phyloP scores from a whole-genome alignment of 2,888 invertebrate genomes.

The Chironomus riparius region DNA sequence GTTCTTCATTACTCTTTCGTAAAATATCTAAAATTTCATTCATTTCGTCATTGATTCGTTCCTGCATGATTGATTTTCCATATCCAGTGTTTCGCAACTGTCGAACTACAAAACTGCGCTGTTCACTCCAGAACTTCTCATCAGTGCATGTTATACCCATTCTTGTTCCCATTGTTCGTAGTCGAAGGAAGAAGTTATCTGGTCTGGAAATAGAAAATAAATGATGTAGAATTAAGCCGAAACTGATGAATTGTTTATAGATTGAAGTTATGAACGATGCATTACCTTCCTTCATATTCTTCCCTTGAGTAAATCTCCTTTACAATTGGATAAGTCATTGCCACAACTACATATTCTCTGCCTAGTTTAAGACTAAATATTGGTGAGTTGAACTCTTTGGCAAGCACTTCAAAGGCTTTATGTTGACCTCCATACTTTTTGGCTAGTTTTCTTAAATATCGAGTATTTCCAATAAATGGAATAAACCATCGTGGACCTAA shows the following conservation, averaged over 20 bases:
- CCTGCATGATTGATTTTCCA: conserved; percentile 47
- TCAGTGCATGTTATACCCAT: conserved; percentile 50
- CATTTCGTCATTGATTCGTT: conserved; percentile 49
- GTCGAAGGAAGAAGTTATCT: conserved; percentile 52
- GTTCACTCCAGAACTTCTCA: conserved; percentile 49
- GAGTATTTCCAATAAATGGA: conserved; percentile 40
- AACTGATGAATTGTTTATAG: too few relatives aligned
- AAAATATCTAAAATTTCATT: conserved; percentile 39
- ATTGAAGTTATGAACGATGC: background rate
- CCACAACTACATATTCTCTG: conserved; percentile 46
- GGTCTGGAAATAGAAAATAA: conserved; percentile 44
- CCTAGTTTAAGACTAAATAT: conserved; percentile 52
- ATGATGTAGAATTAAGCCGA: too few relatives aligned
- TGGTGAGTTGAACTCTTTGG: conserved; percentile 44
- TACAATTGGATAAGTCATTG: conserved; percentile 46
- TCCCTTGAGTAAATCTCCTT: conserved; percentile 48
- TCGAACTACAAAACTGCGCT: conserved; percentile 47
- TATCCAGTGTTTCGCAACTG: conserved; percentile 49
- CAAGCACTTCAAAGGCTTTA: conserved; percentile 44
- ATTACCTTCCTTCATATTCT: conserved; percentile 47
- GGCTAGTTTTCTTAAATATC: conserved; percentile 37
- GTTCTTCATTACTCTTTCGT: conserved; percentile 30
- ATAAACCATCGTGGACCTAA: conserved; percentile 37
- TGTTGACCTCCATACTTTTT: conserved; percentile 45
- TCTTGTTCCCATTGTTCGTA: conserved; percentile 54